These are phyloP conservation scores for Macropus fuliginosus DNA, from an alignment of 2,797 vertebrate genomes.

Conservation along the genomic window DNA sequence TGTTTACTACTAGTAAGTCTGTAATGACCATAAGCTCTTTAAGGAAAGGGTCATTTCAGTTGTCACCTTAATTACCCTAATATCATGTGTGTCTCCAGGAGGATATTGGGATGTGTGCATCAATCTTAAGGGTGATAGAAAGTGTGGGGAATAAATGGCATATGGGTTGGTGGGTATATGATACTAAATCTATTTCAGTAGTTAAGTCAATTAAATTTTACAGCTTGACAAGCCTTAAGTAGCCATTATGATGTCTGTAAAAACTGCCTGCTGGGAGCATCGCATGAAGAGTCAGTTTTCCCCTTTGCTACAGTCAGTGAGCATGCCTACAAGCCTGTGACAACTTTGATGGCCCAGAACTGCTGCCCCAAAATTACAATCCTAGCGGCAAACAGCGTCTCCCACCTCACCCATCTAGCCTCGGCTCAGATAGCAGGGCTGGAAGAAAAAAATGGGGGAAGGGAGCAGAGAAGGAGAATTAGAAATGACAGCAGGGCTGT, in stretches of 20 bases:
- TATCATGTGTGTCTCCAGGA: background rate
- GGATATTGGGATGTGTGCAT: background rate
- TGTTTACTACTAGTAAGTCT: background rate
- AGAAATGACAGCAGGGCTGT: background rate
- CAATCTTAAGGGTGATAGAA: background rate
- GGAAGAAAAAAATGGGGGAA: background rate
- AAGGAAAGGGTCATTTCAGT: background rate
- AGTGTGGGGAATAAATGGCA: background rate
- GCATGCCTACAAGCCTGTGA: background rate
- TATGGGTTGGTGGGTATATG: background rate
- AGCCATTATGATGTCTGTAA: slow-evolving; percentile 19
- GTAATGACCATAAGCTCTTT: background rate
- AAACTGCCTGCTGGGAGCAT: background rate
- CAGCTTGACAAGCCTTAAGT: slow-evolving; percentile 6
- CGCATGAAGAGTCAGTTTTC: background rate
- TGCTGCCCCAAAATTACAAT: background rate
- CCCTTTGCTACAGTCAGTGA: background rate
- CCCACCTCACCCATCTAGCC: background rate
- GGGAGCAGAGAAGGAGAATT: background rate
- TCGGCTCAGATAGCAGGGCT: background rate
- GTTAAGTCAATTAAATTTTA: slow-evolving; percentile 13
- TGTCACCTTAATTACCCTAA: background rate
- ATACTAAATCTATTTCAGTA: background rate
- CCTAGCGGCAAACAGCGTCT: background rate
- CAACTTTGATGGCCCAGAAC: background rate